phyloP scores from a whole-genome alignment of 2,113 vertebrate species.

The Pogona vitticeps region DNA sequence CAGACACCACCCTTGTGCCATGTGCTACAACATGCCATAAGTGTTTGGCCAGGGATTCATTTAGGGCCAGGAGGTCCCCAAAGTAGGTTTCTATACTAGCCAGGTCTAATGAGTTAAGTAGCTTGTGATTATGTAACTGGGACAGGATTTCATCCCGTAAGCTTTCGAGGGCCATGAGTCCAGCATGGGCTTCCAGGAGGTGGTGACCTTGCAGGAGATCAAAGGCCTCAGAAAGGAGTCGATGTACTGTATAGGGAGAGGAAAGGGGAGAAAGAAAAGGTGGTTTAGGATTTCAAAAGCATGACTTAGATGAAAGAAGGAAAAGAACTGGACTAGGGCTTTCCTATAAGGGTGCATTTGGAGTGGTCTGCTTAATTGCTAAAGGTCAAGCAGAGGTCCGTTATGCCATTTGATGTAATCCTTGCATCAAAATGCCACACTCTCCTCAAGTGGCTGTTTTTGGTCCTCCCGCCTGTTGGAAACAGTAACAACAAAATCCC shows the following conservation, averaged over 20 bases:
- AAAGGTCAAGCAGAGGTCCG: no score
- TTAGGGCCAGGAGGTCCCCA: constrained; percentile 83
- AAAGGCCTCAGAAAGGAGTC: constrained; percentile 83
- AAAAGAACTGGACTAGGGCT: background rate
- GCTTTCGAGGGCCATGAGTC: constrained; percentile 87
- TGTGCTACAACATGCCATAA: constrained; percentile 84
- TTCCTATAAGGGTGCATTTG: no score
- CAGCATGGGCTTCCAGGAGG: constrained; percentile 89
- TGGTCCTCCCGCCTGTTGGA: no score
- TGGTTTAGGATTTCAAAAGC: background rate
- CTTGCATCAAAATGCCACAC: no score
- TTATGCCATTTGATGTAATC: no score
- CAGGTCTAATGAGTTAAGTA: constrained; percentile 43
- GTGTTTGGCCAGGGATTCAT: constrained; percentile 84
- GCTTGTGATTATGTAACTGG: constrained; percentile 74
- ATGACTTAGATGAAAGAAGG: background rate
- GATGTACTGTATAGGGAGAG: constrained; percentile 78
- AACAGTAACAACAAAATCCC: no score
- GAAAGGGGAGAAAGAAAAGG: background rate
- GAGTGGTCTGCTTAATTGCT: no score
- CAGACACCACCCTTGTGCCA: constrained; percentile 78
- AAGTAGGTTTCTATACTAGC: constrained; percentile 83
- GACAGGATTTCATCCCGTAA: constrained; percentile 86
- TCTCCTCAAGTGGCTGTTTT: no score
- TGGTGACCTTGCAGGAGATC: constrained; percentile 81